Evolutionary conservation across 2,113 vertebrate species (phyloP).

Genomic region (Marmota monax): DNA sequence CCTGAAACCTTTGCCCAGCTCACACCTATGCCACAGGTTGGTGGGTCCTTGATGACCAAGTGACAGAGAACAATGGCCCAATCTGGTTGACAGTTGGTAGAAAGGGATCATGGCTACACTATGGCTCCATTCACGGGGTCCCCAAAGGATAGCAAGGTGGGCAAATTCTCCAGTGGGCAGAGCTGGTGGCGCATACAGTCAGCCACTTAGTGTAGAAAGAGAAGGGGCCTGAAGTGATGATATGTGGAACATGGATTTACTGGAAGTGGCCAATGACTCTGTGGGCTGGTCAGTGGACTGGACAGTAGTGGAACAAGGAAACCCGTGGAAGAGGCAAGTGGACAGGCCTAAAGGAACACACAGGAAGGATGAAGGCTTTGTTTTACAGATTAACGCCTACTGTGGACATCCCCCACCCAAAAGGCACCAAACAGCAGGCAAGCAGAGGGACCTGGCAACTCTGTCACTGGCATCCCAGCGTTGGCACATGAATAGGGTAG

Average conservation of each 20-base stretch:
- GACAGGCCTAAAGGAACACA: neutral
- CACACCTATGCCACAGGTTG: neutral
- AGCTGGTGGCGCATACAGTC: neutral
- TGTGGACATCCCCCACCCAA: neutral
- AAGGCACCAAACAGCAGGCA: neutral
- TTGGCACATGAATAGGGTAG: neutral
- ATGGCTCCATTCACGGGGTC: neutral
- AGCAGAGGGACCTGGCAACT: neutral
- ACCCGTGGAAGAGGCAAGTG: neutral
- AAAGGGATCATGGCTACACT: neutral
- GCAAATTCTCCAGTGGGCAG: neutral
- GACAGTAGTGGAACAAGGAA: neutral
- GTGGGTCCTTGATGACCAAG: neutral
- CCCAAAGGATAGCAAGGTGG: rapidly evolving
- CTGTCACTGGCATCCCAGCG: rapidly evolving
- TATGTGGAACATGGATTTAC: neutral
- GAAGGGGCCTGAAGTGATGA: neutral
- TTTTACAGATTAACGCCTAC: neutral
- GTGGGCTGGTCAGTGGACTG: neutral
- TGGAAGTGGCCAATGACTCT: neutral
- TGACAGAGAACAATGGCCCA: neutral
- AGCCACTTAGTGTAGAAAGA: neutral
- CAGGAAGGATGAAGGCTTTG: neutral
- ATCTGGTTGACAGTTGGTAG: neutral
- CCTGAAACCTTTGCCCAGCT: neutral